Evolutionary conservation across 2,888 invertebrate species (phyloP), one percentile per base, ranked within the genome.

Genomic region (Chirona hameri): DNA sequence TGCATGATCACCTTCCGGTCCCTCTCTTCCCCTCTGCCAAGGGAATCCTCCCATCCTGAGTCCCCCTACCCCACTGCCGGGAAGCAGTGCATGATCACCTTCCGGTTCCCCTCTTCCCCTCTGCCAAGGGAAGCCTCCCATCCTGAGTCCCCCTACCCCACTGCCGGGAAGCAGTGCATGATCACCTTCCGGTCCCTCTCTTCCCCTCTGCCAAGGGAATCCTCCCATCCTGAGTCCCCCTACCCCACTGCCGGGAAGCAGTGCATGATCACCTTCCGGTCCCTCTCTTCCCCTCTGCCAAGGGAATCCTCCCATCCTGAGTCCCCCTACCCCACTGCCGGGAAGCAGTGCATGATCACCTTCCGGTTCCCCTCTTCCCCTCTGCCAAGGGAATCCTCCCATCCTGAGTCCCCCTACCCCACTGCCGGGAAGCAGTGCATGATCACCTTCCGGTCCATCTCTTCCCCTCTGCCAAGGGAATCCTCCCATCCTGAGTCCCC

Each of bases 81-180:
- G 15, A 18, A 2, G 14, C 55, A 18, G 55, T 14, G 15, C 55
- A 55, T 29, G 18, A 31, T 21, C 12, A 92, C 91, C 85, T 93
- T 92, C 87, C 94, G 93, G 90, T 99, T 99, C 87, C 98, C 92
- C 89, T 96, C 94, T n/a, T n/a, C n/a, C n/a, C n/a, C n/a, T n/a
- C n/a, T 39, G 2, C 39, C 39, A 39, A 39, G 39, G 7, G 39
- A 39, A 39, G 39, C 39, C 39, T 39, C 39, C 39, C 39, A 7
- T 39, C 39, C 39, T 7, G 39, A 39, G 4, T 39, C 39, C 39
- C 55, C 55, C 55, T 14, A 9, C 24, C 60, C 60, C 18, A 24
- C 24, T 24, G 7, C 60, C 60, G 55, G 18, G 15, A 18, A 2
- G 14, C 55, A 18, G 55, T 14, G 15, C 55, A 55, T 29, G 18